Conservation (phyloP, 2,113 vertebrate species). For the Onychorhynchus coronatus region DNA sequence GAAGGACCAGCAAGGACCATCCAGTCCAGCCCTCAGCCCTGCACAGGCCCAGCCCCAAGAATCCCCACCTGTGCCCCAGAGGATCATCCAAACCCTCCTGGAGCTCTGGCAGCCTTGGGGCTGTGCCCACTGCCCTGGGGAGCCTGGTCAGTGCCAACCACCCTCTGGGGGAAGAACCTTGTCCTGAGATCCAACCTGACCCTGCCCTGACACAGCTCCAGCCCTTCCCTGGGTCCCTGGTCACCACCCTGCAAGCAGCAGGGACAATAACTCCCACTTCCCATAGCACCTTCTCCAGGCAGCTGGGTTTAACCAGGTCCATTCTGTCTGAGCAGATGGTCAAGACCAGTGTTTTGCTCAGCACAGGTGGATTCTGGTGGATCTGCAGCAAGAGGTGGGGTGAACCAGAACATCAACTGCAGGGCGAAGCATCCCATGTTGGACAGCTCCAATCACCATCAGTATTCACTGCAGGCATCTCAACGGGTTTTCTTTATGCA, state of each 20-base stretch:
- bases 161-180: not conserved
- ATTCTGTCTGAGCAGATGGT: not conserved
- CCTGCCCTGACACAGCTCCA: not conserved
- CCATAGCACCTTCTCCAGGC: fast-evolving
- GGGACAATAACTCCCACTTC: not conserved
- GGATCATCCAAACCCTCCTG: not conserved
- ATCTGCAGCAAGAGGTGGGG: not conserved
- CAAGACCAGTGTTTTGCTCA: not conserved
- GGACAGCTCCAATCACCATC: not conserved
- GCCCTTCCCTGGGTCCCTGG: not conserved
- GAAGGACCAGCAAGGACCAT: not conserved
- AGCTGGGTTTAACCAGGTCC: not conserved
- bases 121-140: not conserved
- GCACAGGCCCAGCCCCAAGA: not conserved
- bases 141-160: not conserved
- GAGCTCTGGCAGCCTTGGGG: not conserved
- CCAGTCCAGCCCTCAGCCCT: not conserved
- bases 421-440: not conserved
- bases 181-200: not conserved
- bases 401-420: not conserved
- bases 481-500: not conserved
- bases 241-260: not conserved
- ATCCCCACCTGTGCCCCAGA: not conserved
- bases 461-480: not conserved
- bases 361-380: not conserved